phyloP scores from a whole-genome alignment of 2,797 vertebrate species.

The Fundulus diaphanus region DNA sequence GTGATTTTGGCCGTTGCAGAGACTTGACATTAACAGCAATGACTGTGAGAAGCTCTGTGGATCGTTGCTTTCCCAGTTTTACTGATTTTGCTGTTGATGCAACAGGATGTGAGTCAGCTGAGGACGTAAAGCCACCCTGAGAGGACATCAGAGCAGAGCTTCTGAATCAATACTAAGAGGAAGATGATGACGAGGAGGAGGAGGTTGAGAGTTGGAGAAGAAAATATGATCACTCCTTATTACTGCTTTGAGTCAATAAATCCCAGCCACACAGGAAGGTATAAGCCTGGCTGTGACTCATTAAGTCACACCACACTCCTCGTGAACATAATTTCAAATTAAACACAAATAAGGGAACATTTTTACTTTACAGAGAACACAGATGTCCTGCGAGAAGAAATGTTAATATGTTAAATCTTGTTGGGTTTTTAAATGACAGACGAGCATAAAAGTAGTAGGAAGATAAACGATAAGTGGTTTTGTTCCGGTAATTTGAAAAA shows the following conservation, averaged over 20 bases:
- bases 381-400: too few relatives aligned
- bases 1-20: too few relatives aligned
- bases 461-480: too few relatives aligned
- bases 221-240: constrained; percentile 50
- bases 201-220: constrained; percentile 30
- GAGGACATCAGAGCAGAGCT: constrained; percentile 27
- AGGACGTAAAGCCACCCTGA: constrained; percentile 34
- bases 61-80: background rate
- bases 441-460: too few relatives aligned
- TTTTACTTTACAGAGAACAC: too few relatives aligned
- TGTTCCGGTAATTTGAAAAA: too few relatives aligned
- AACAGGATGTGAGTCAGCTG: constrained; percentile 45
- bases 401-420: too few relatives aligned
- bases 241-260: constrained; percentile 29
- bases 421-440: too few relatives aligned
- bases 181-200: constrained; percentile 43
- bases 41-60: too few relatives aligned
- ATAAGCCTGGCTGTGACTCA: constrained; percentile 13
- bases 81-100: background rate
- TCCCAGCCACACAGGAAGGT: constrained; percentile 23
- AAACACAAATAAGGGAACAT: too few relatives aligned
- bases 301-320: background rate
- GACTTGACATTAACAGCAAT: too few relatives aligned
- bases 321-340: background rate
- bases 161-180: constrained; percentile 52